Percentiles rank a stretch among this genome's conserved stretches.
phyloP scores from a whole-genome alignment of 2,113 vertebrate species.

The Platichthys stellatus region DNA sequence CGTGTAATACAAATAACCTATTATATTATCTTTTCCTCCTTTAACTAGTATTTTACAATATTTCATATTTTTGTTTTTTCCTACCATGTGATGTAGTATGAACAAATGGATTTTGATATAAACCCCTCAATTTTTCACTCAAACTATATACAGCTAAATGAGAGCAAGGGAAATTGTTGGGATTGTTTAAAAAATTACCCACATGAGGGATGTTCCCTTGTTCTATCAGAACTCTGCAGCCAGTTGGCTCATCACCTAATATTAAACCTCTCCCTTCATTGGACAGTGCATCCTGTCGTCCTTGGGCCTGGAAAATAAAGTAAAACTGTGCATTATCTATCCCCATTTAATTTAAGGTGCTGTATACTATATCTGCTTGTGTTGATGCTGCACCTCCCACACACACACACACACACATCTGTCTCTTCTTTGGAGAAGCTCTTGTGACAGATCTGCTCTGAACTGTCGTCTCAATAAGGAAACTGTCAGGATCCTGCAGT shows the following conservation, averaged over 20 bases:
- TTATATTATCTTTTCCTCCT: too few species aligned
- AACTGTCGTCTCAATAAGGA: slow-evolving; percentile 34
- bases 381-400: slow-evolving; percentile 37
- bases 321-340: slow-evolving; percentile 10
- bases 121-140: neutral
- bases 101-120: too few species aligned
- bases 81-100: too few species aligned
- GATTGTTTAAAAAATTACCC: neutral
- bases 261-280: slow-evolving; percentile 10
- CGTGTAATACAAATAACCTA: neutral
- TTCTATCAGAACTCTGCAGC: slow-evolving; percentile 20
- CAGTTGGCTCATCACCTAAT: slow-evolving; percentile 23
- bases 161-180: neutral
- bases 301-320: slow-evolving; percentile 9
- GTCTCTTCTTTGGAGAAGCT: slow-evolving; percentile 23
- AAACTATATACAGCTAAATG: neutral
- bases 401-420: slow-evolving; percentile 50
- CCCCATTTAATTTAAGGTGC: slow-evolving; percentile 10
- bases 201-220: neutral
- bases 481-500: slow-evolving; percentile 8
- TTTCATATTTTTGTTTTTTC: slow-evolving; percentile 8
- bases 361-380: slow-evolving; percentile 1
- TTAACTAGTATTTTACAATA: neutral
- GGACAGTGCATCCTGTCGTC: neutral
- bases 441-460: slow-evolving; percentile 39